Evolutionary conservation across 1,140 invertebrate genomes (phyloP).

Genomic region (Pararge aegeria): DNA sequence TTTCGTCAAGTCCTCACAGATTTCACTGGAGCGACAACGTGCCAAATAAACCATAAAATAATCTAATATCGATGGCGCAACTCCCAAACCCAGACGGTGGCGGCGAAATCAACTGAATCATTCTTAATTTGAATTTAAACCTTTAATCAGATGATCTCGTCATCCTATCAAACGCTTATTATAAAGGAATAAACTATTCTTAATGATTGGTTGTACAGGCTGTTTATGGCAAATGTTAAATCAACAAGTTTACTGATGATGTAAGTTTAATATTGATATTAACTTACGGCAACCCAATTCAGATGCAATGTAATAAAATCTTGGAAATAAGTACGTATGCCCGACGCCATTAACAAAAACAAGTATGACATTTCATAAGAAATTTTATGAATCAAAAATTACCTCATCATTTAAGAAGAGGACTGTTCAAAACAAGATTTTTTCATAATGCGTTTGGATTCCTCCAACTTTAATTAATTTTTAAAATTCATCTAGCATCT

Average conservation of each 20-base stretch:
- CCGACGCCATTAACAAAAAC: not conserved
- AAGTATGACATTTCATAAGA: not conserved
- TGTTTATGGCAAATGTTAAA: conserved; percentile 12
- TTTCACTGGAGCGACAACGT: conserved; percentile 34
- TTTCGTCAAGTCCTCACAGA: conserved; percentile 44
- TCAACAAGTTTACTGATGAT: conserved; percentile 18
- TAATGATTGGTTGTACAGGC: conserved; percentile 1
- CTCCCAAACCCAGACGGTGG: not conserved
- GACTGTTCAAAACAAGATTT: no score
- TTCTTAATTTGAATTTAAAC: conserved; percentile 12
- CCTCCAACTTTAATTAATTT: not conserved
- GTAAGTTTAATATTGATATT: conserved; percentile 8
- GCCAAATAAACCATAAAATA: conserved; percentile 55
- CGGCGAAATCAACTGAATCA: conserved; percentile 10
- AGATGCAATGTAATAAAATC: conserved; percentile 10
- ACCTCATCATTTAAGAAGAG: not conserved
- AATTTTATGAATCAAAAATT: not conserved
- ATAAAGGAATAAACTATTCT: conserved; percentile 7
- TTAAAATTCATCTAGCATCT: conserved; percentile 29
- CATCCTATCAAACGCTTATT: conserved; percentile 4
- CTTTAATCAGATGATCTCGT: conserved; percentile 10
- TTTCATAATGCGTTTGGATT: no score
- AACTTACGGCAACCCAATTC: conserved; percentile 2
- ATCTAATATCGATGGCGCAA: conserved; percentile 10
- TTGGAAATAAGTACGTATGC: not conserved